Evolutionary conservation across 2,797 vertebrate genomes (phyloP), one percentile per base, ranked within the genome.

Genomic region (Xenentodon cancila): DNA sequence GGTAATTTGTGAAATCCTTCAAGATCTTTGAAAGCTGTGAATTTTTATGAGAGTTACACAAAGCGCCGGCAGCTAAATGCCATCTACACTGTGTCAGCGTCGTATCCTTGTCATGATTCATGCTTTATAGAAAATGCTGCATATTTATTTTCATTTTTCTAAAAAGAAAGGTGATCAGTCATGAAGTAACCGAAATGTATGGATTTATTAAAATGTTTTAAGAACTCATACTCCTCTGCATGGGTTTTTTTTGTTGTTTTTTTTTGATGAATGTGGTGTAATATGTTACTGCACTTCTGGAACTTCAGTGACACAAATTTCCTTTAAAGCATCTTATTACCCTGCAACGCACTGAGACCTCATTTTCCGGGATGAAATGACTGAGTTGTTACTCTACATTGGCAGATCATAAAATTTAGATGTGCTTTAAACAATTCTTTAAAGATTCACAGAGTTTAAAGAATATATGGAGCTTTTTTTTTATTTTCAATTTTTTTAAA

Each of bases 1-100:
- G 25, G 25, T 21, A 30, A 77, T 81, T 72, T 65, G 75, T 64
- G 70, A 86, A 85, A 79, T 44, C 62, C 55, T 58, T 71, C 58
- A 67, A 67, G 60, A 11, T 44, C 44, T 58, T 69, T 64, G 69
- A 77, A 54, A 57, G 67, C 20, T 5, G 54, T 42, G 19, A 53
- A 25, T 59, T 64, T 50, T 43, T 65, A 62, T 37, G 4, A 54
- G 32, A 20, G 52, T 49, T 44, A 56, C 53, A 63, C 22, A 12
- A 54, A 74, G 54, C 13, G 15, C 45, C 21, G 46, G 22, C 20
- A 25, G 74, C 44, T 21, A 37, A 63, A 75, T 19, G 42, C 54
- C 62, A 51, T 53, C 49, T 48, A 61, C 18, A 43, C 4, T n/a
- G 9, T 37, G 34, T 37, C 34, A 37, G 1, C 2, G 44, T 5